These are phyloP conservation scores for Aphrophora alni DNA, from an alignment of 2,888 invertebrate species.

Conservation along the genomic window DNA sequence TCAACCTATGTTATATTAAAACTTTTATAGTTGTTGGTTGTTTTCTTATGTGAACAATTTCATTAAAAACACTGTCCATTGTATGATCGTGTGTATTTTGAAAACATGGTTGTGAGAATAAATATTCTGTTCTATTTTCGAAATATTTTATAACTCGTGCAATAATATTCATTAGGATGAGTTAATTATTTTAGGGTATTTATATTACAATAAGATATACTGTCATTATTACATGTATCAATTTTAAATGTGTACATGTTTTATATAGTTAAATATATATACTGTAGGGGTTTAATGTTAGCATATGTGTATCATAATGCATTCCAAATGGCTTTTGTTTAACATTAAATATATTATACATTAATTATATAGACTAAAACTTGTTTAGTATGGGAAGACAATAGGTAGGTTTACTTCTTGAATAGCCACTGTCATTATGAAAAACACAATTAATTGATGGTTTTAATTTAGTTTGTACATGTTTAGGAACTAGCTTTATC, in stretches of 20 bases:
- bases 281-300: slow-evolving; percentile 35
- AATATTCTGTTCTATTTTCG: slow-evolving; percentile 38
- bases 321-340: slow-evolving; percentile 36
- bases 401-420: slow-evolving; percentile 32
- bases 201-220: slow-evolving; percentile 11
- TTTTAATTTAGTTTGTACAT: slow-evolving; percentile 31
- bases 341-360: slow-evolving; percentile 23
- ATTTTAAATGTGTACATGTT: neutral
- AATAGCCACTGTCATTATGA: slow-evolving; percentile 28
- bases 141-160: slow-evolving; percentile 32
- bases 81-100: slow-evolving; percentile 34
- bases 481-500: slow-evolving; percentile 23
- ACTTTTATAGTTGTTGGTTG: slow-evolving; percentile 12
- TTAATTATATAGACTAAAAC: neutral
- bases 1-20: neutral
- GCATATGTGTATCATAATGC: slow-evolving; percentile 29
- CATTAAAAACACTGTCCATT: slow-evolving; percentile 33
- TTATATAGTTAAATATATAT: slow-evolving; percentile 1
- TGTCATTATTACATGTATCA: neutral
- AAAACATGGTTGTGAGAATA: slow-evolving; percentile 34
- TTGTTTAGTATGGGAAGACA: slow-evolving; percentile 33
- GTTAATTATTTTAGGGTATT: slow-evolving; percentile 32
- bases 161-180: slow-evolving; percentile 34
- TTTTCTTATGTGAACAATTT: slow-evolving; percentile 31
- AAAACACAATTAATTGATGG: slow-evolving; percentile 10